Conservation (phyloP, 2,113 vertebrate genomes). For the Erpornis zantholeuca region DNA sequence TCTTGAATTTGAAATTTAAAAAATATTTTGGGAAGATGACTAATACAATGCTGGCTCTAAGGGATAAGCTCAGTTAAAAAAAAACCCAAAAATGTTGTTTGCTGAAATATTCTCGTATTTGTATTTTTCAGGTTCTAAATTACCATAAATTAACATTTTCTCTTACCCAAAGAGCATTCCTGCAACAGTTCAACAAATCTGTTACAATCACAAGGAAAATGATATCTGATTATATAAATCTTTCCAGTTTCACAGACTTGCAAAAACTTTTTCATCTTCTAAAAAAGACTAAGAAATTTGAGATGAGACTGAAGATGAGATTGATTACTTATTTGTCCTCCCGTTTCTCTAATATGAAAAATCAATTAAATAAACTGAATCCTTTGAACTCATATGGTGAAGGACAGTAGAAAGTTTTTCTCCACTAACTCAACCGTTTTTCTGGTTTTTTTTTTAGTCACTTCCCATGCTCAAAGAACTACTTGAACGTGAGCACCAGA, state of each 20-base stretch:
- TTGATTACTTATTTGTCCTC: neutral
- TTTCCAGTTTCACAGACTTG: neutral
- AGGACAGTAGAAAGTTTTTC: neutral
- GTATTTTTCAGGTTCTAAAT: neutral
- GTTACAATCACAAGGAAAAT: neutral
- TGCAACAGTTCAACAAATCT: neutral
- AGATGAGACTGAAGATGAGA: neutral
- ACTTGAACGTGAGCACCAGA: neutral
- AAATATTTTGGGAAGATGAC: neutral
- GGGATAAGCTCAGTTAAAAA: neutral
- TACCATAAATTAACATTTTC: neutral
- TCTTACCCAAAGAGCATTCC: neutral
- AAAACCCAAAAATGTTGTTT: neutral
- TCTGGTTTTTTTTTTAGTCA: neutral
- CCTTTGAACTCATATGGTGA: neutral
- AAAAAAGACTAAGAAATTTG: neutral
- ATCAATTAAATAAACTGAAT: neutral
- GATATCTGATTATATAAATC: neutral
- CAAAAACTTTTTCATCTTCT: neutral
- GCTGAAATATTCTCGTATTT: neutral
- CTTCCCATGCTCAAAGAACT: neutral
- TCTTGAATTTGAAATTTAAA: neutral
- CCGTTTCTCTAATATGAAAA: neutral
- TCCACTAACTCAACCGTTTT: fast-evolving
- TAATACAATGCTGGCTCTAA: neutral